Evolutionary conservation across 2,797 vertebrate species (phyloP).

Genomic region (Carcharodon carcharias): DNA sequence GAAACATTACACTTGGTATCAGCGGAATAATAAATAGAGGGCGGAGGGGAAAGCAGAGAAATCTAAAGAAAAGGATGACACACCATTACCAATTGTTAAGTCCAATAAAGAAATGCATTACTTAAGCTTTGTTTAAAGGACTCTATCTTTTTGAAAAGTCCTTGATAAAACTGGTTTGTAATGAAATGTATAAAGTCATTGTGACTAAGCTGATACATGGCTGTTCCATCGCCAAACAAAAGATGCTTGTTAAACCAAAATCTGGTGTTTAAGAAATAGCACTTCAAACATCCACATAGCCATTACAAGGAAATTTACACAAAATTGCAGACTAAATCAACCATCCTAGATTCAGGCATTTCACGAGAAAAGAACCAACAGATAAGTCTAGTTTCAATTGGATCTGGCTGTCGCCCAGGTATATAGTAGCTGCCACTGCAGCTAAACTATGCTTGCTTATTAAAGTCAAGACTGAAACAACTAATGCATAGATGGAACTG

Average conservation of each 20-base stretch:
- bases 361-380: not conserved
- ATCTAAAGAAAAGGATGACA: not conserved
- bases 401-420: conserved; percentile 14
- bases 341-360: not conserved
- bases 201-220: not conserved
- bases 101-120: not conserved
- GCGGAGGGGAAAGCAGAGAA: not conserved
- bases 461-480: conserved; percentile 4
- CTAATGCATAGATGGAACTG: not conserved
- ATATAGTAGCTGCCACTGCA: not conserved
- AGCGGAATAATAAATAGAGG: not conserved
- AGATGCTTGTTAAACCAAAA: not conserved
- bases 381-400: not conserved
- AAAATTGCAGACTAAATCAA: not conserved
- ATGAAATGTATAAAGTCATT: not conserved
- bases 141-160: not conserved
- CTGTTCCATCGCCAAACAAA: not conserved
- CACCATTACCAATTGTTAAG: not conserved
- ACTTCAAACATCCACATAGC: not conserved
- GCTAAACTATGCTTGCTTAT: not conserved
- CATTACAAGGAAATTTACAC: conserved; percentile 4
- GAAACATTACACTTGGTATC: too few species aligned
- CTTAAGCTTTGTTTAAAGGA: not conserved
- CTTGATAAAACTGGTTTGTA: not conserved
- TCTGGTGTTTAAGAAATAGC: not conserved